Evolutionary conservation across 2,113 vertebrate species (phyloP).

Genomic region (Ailuropoda melanoleuca): DNA sequence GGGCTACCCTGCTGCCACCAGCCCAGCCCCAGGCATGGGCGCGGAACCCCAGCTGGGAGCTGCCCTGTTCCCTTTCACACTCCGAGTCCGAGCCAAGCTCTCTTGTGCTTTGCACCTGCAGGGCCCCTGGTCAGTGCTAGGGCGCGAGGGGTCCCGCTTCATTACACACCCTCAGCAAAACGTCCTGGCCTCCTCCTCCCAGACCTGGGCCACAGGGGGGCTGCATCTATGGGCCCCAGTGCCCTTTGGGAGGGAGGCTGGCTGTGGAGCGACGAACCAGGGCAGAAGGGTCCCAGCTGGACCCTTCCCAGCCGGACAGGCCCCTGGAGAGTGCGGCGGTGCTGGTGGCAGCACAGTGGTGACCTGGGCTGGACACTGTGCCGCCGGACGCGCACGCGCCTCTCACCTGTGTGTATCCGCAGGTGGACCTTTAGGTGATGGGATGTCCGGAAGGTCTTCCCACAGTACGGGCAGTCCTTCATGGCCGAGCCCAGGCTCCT

Average conservation of each 20-base stretch:
- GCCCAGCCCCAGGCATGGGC: background rate
- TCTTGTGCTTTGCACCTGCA: accelerated
- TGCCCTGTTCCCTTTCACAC: accelerated
- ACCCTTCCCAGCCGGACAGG: no score
- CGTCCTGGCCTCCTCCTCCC: accelerated
- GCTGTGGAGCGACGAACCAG: accelerated
- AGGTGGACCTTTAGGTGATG: slow-evolving; percentile 99
- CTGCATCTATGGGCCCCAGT: accelerated
- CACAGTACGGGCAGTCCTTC: slow-evolving; percentile 99
- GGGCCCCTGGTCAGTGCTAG: accelerated
- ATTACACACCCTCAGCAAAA: accelerated
- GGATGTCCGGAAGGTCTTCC: slow-evolving; percentile 98
- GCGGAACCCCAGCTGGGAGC: accelerated
- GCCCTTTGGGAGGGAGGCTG: background rate
- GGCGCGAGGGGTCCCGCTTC: accelerated
- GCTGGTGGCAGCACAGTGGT: accelerated
- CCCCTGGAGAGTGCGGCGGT: accelerated
- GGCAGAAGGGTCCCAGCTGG: no score
- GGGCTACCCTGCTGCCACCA: background rate
- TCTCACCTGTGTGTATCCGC: slow-evolving; percentile 99
- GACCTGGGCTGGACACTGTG: background rate
- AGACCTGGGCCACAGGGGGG: accelerated
- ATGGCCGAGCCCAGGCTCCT: slow-evolving; percentile 94
- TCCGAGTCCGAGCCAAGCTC: background rate
- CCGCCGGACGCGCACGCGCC: background rate